Conservation (phyloP, 2,113 vertebrate genomes). For the Heloderma charlesbogerti region DNA sequence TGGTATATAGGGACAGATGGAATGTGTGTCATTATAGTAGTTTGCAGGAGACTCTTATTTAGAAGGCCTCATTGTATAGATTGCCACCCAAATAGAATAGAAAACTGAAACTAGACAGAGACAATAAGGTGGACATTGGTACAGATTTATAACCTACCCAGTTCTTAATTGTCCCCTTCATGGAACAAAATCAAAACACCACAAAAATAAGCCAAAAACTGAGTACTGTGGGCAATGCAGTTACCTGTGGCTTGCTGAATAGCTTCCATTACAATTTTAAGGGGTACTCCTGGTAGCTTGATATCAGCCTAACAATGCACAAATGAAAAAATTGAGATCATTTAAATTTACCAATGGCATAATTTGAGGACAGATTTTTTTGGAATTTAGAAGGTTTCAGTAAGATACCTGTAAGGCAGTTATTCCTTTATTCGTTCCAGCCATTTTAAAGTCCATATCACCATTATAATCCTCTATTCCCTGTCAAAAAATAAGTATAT, state of each 20-base stretch:
- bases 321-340: slow-evolving; percentile 19
- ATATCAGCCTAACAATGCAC: slow-evolving; percentile 86
- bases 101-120: not conserved
- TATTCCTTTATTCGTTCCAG: slow-evolving; percentile 94
- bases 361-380: not conserved
- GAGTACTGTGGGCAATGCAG: not conserved
- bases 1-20: not conserved
- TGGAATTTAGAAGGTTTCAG: not conserved
- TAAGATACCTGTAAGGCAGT: slow-evolving; percentile 93
- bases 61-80: not conserved
- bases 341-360: not conserved
- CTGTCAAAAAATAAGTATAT: slow-evolving; percentile 71
- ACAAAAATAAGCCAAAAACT: not conserved
- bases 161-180: not conserved
- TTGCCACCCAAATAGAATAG: not conserved
- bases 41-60: not conserved
- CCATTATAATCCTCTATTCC: slow-evolving; percentile 98
- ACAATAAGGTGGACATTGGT: not conserved
- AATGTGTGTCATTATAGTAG: not conserved
- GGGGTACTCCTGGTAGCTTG: slow-evolving; percentile 93
- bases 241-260: slow-evolving; percentile 96
- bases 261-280: slow-evolving; percentile 97
- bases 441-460: slow-evolving; percentile 99
- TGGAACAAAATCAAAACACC: not conserved
- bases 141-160: not conserved